Percentiles rank a stretch among this genome's conserved stretches.
phyloP scores from a whole-genome alignment of 2,888 invertebrate species.

The Linnaemya tessellans region DNA sequence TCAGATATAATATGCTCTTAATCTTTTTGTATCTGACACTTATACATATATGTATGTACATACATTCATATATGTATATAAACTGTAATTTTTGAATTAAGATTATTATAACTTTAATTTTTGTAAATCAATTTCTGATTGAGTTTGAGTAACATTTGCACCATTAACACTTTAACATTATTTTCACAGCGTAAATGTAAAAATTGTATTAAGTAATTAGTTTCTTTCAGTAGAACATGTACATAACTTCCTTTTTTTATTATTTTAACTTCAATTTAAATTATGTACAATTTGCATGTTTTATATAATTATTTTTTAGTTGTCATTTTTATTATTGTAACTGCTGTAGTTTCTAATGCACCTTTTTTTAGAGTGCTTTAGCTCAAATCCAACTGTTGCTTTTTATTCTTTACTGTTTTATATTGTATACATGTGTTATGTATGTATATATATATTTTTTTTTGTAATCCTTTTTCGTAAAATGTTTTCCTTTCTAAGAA shows the following conservation, averaged over 20 bases:
- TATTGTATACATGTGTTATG: too few species aligned
- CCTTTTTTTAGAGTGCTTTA: slow-evolving; percentile 17
- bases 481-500: slow-evolving; percentile 40
- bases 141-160: neutral
- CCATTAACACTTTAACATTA: neutral
- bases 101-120: neutral
- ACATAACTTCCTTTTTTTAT: neutral
- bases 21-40: neutral
- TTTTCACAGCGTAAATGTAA: neutral
- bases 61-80: neutral
- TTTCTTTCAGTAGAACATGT: neutral
- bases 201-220: neutral
- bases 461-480: slow-evolving; percentile 25
- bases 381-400: slow-evolving; percentile 71
- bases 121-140: neutral
- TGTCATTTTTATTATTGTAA: slow-evolving; percentile 8
- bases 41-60: neutral
- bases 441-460: too few species aligned
- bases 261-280: neutral
- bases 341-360: slow-evolving; percentile 11
- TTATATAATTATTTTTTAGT: slow-evolving; percentile 20
- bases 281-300: neutral
- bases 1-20: neutral
- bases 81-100: too few species aligned
- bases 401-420: slow-evolving; percentile 54